Percentiles rank a stretch among this genome's conserved stretches.
Conservation (phyloP, 1,140 invertebrate species). For the Nautilus pompilius region DNA sequence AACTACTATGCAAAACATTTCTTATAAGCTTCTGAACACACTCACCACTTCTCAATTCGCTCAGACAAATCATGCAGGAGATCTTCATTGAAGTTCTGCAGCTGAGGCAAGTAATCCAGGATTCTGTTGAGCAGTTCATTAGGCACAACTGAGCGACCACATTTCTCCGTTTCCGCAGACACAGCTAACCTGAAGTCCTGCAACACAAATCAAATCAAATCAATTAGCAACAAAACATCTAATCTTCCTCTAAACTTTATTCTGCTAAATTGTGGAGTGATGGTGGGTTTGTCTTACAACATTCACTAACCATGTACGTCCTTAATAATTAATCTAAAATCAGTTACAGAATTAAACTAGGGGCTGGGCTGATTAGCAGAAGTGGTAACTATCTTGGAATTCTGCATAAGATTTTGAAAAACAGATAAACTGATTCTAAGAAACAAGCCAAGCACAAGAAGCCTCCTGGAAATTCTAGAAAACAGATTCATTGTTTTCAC, state of each 20-base stretch:
- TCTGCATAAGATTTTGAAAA: too few relatives aligned
- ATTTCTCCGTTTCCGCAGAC: constrained; percentile 52
- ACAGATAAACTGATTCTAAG: too few relatives aligned
- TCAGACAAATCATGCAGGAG: constrained; percentile 66
- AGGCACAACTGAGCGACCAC: constrained; percentile 52
- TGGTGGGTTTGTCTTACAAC: background rate
- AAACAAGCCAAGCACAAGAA: too few relatives aligned
- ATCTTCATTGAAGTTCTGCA: constrained; percentile 66
- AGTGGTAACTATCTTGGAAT: background rate
- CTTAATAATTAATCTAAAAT: background rate
- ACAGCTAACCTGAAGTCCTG: constrained; percentile 63
- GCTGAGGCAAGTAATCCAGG: constrained; percentile 62
- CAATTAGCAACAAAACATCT: background rate
- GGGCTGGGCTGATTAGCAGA: background rate
- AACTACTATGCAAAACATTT: background rate
- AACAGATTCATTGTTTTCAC: too few relatives aligned
- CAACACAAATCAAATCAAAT: constrained; percentile 10
- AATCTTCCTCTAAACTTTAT: background rate
- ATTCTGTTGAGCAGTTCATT: constrained; percentile 61
- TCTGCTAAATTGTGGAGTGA: background rate
- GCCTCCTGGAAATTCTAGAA: too few relatives aligned
- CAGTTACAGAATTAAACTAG: background rate
- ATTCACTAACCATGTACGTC: background rate
- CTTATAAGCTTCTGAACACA: too few relatives aligned
- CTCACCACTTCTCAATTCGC: constrained; percentile 64